Conservation (phyloP, 2,888 invertebrate genomes). For the Trachelus stipa region DNA sequence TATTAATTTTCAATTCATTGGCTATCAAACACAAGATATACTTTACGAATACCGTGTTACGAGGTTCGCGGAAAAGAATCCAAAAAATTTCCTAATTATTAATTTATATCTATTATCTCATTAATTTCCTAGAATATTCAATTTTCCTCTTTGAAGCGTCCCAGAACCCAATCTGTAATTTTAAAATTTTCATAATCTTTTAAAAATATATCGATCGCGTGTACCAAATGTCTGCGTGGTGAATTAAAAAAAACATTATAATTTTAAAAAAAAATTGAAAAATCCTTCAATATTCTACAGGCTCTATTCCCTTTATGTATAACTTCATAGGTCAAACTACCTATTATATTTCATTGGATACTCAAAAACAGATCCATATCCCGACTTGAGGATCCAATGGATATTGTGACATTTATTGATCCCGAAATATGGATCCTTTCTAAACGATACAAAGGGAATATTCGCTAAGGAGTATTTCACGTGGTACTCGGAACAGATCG, state of each 20-base stretch:
- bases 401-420: neutral
- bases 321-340: neutral
- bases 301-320: neutral
- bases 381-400: neutral
- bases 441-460: conserved; percentile 22
- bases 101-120: neutral
- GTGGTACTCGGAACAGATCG: conserved; percentile 53
- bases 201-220: neutral
- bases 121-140: neutral
- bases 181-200: neutral
- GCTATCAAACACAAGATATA: neutral
- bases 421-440: neutral
- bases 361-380: neutral
- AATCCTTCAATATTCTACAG: neutral
- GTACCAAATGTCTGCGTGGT: neutral
- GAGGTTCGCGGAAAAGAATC: neutral
- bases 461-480: conserved; percentile 58
- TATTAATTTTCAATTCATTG: neutral
- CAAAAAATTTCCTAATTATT: neutral
- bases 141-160: neutral
- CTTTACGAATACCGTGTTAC: neutral
- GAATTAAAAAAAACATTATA: neutral
- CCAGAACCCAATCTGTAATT: neutral
- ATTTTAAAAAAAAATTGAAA: neutral
- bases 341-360: neutral